Base-by-base conservation (phyloP, 2,113 vertebrate species). In the Oreochromis aureus region DNA sequence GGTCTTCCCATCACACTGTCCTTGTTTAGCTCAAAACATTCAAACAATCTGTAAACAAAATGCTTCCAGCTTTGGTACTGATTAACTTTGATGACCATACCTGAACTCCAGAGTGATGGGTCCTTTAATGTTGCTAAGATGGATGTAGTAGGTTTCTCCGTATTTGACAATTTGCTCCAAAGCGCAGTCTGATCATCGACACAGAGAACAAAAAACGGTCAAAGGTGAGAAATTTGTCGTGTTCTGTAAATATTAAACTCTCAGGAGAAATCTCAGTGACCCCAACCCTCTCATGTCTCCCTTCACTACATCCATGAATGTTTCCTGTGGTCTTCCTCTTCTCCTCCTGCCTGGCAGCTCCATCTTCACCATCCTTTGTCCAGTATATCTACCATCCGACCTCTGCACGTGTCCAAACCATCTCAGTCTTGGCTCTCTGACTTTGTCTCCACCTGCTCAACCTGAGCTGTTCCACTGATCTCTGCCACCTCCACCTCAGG, bases 71-170 rank as follows among this genome's bases (percentile, higher is more conserved):
- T 76, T 86, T 53, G 46, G 18, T 32, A 22, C 16, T 0, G 22
- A 9, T 39, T 6, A 4, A 6, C 9, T 48, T 58, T 36, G 6
- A 53, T 19, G 19, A 13, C 0, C n/a, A 2, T 88, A 95, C 94
- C 94, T 95, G 93, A 96, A 96, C 94, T 96, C 92, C 94, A 97
- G 91, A 1, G 89, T 93, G 92, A 96, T 93, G 15, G 96, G 95
- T 9, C 91, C 90, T 13, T 93, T 78, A 1, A 94, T 58, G 2
- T 89, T 61, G 27, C 86, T 93, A 4, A 97, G 86, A 7, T 89
- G 90, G 88, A 97, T 95, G 80, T 55, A 12, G 90, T 93, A 96
- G 6, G 59, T 90, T 4, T 96, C 96, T 16, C 96, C 94, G 1
- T 96, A 96, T 51, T 96, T 97, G 22, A 96, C 95, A 54, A 93